Evolutionary conservation across 2,888 invertebrate species (phyloP).

Genomic region (Pimpla rufipes): DNA sequence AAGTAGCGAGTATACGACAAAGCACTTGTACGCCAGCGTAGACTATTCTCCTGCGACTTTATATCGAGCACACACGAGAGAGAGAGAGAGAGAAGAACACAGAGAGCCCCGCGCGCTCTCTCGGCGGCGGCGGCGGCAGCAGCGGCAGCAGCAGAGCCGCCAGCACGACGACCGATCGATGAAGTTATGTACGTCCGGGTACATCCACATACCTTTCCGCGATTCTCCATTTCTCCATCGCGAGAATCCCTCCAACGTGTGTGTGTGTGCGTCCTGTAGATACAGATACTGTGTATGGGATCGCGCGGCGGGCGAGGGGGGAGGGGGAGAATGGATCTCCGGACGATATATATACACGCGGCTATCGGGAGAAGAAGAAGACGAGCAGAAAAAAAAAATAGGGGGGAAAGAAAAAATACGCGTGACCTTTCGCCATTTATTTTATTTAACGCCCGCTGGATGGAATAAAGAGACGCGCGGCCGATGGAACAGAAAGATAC

Average conservation of each 20-base stretch:
- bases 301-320: not conserved
- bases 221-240: conserved; percentile 65
- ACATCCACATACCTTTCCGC: conserved; percentile 66
- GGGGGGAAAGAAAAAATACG: no score
- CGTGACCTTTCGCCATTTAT: conserved; percentile 43
- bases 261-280: no score
- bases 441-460: conserved; percentile 39
- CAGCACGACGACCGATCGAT: conserved; percentile 69
- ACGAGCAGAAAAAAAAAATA: conserved; percentile 29
- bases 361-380: conserved; percentile 36
- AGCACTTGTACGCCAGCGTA: conserved; percentile 54
- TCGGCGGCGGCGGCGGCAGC: not conserved
- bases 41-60: conserved; percentile 66
- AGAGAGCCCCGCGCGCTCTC: not conserved
- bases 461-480: conserved; percentile 9
- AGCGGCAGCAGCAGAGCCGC: conserved; percentile 34
- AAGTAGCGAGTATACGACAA: conserved; percentile 27
- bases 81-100: conserved; percentile 38
- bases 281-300: conserved; percentile 30
- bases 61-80: conserved; percentile 69
- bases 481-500: conserved; percentile 30
- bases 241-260: conserved; percentile 51
- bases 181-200: conserved; percentile 73
- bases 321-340: conserved; percentile 2
- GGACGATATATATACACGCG: conserved; percentile 27